phyloP scores from a whole-genome alignment of 2,797 vertebrate species.

The Schizothorax lantsangensis region DNA sequence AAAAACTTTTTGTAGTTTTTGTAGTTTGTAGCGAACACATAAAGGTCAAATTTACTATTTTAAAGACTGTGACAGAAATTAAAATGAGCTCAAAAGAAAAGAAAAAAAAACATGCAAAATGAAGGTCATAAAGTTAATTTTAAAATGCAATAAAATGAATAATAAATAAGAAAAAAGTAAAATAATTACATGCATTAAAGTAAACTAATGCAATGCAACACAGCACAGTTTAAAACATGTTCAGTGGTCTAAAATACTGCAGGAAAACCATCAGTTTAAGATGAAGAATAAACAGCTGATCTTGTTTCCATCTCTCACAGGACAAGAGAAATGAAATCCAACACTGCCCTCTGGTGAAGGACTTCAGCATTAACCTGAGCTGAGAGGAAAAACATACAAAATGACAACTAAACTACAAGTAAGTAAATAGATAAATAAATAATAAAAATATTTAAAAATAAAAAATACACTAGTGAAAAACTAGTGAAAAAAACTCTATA shows the following conservation, averaged over 20 bases:
- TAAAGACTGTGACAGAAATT: neutral
- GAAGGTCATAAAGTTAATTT: too few species aligned
- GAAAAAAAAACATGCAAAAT: neutral
- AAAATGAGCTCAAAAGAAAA: neutral
- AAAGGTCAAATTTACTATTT: neutral
- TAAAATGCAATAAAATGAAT: neutral
- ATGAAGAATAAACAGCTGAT: neutral
- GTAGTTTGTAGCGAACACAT: neutral
- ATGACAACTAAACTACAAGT: too few species aligned
- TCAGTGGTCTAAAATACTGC: neutral
- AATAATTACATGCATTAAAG: neutral
- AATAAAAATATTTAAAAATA: too few species aligned
- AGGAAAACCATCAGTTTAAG: neutral
- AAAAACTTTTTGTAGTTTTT: neutral
- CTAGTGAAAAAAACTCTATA: neutral
- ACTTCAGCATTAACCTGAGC: neutral
- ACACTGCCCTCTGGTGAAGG: constrained; percentile 31
- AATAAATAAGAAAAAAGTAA: neutral
- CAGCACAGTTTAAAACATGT: neutral
- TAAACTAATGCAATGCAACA: neutral
- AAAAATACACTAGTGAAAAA: too few species aligned
- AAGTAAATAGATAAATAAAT: too few species aligned
- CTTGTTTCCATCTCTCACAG: neutral
- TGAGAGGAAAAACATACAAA: neutral
- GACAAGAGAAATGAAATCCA: neutral